phyloP scores from a whole-genome alignment of 1,140 invertebrate genomes.

The Sesamia nonagrioides region DNA sequence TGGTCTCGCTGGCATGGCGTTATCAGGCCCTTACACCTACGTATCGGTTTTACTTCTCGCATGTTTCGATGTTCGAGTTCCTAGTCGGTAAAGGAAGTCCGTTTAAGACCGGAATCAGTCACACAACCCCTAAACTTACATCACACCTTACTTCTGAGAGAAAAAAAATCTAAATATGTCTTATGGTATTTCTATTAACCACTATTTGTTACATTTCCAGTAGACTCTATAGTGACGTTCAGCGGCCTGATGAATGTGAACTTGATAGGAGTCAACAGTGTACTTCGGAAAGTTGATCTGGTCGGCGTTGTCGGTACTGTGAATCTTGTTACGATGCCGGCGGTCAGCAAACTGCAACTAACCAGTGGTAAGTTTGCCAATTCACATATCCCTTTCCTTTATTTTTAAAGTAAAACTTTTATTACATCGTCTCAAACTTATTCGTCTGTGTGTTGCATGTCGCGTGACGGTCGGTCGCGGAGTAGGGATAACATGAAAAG shows the following conservation, averaged over 20 bases:
- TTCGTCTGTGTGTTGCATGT: too few relatives aligned
- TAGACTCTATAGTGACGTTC: conserved; percentile 63
- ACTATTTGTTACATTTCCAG: conserved; percentile 58
- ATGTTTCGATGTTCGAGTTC: too few relatives aligned
- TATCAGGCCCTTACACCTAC: neutral
- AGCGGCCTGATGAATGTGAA: conserved; percentile 72
- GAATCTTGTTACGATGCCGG: conserved; percentile 61
- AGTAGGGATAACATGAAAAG: too few relatives aligned
- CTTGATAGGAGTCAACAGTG: conserved; percentile 69
- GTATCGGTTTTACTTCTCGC: neutral
- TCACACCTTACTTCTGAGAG: too few relatives aligned
- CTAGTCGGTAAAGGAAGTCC: too few relatives aligned
- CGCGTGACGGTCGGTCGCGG: too few relatives aligned
- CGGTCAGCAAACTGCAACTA: conserved; percentile 63
- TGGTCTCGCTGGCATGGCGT: too few relatives aligned
- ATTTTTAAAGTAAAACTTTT: too few relatives aligned
- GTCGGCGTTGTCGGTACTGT: conserved; percentile 66
- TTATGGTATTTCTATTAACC: neutral
- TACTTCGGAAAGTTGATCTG: conserved; percentile 73
- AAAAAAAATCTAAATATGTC: neutral
- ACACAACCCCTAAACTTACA: too few relatives aligned
- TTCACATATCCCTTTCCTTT: conserved; percentile 22
- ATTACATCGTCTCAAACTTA: too few relatives aligned
- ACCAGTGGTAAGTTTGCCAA: conserved; percentile 71
- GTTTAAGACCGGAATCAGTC: too few relatives aligned